Evolutionary conservation across 2,797 vertebrate genomes (phyloP), one percentile per base, ranked within the genome.

Genomic region (Gadopsis bispinosus): DNA sequence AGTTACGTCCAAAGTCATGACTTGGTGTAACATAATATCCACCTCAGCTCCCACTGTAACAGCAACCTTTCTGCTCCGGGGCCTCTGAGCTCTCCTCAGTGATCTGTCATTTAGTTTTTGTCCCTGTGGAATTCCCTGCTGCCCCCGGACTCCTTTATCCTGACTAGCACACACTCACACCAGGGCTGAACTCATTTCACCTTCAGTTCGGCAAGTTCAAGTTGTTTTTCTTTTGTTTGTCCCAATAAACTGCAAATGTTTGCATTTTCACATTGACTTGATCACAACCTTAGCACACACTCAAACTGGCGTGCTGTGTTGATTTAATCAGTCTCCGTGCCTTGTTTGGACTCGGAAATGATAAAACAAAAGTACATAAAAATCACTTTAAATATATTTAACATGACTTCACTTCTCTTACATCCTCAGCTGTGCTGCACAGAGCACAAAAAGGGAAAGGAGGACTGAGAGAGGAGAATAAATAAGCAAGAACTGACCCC

Each of bases 31-130:
- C 65, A 58, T 60, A 11, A 74, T 79, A 77, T 74, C 75, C 60
- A 69, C 55, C 41, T 69, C 55, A 54, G 9, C 58, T 75, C 47
- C 35, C 16, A 41, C 13, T n/a, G 6, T 17, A 33, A 69, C 63
- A 69, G 37, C n/a, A 50, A 51, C 68, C 48, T 54, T 61, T 77
- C n/a, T 78, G 78, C 83, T 81, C 48, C 60, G 37, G 69, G 68
- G 11, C 47, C 41, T 83, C 26, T 14, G 69, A 69, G 48, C 73
- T 86, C 72, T 79, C 59, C 29, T 80, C 20, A 63, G 29, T 59
- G 39, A 43, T 84, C 87, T 87, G 84, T 63, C 80, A 80, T 85
- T 87, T 69, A 87, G 90, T 87, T 86, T 83, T 79, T 64, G 73
- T 84, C 72, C 77, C 64, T 41, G 75, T 80, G 84, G 78, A 88